Base-by-base conservation (phyloP, 2,888 invertebrate species). In the Erannis defoliaria region DNA sequence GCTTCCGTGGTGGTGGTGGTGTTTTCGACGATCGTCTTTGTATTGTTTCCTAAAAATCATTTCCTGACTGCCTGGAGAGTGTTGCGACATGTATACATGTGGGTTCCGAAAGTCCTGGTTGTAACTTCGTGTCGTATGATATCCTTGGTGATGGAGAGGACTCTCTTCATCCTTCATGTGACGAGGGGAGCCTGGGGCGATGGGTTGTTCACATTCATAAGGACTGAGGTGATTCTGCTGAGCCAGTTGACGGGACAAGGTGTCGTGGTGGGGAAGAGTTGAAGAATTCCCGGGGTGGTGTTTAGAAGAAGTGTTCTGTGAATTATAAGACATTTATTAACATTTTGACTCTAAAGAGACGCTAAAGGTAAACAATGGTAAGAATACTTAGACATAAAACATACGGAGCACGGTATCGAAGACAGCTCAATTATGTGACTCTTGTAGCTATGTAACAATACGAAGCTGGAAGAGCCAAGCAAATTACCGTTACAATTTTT, bases 251-350 rank as follows among this genome's bases (percentile, higher is more conserved):
- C 92, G 91, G 64, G 90, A 91, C 69, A 91, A 89, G 82, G 82
- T 95, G 90, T 89, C 96, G 89, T 76, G 96, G 93, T 82, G 96
- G 90, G 89, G 96, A 90, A 92, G 94, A 88, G 92, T 96, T 91
- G 93, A 95, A 85, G 82, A 95, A 94, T 83, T 95, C 90, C 80
- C 95, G 91, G 89, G 95, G 65, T 92, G 96, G 73, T 96, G 96
- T 86, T 96, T 96, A 96, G 96, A 96, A 95, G 96, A 96, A 95
- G 96, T 96, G 96, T 96, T 96, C 96, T 96, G 96, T 74, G 88
- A 87, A 81, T 73, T 69, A 60, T 19, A 19, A 48, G 21, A 35
- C 1, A 40, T 18, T 16, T 18, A 42, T 14, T 18, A 19, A 26
- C 5, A 8, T 51, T 42, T 53, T 23, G 3, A 3, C 12, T n/a